These are phyloP conservation scores for Cyanoramphus novaezelandiae DNA, from an alignment of 2,113 vertebrate genomes.

Conservation along the genomic window DNA sequence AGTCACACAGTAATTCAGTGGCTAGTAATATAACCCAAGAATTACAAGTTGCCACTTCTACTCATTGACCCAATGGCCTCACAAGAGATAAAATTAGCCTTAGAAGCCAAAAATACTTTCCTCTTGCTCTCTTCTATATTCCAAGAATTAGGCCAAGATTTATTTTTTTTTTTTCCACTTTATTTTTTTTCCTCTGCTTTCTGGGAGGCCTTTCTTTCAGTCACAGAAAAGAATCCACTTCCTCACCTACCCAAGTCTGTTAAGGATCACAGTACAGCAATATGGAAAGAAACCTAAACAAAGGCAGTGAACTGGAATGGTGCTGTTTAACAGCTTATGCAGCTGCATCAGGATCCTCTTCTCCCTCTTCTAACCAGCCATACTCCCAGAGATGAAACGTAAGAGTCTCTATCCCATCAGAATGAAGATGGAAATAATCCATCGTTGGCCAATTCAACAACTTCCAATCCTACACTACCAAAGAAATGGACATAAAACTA, in stretches of 20 bases:
- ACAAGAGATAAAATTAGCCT: neutral
- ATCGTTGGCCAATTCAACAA: neutral
- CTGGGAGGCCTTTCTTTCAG: neutral
- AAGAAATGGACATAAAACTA: neutral
- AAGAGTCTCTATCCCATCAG: neutral
- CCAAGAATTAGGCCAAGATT: neutral
- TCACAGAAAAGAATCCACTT: neutral
- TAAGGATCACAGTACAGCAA: neutral
- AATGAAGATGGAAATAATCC: neutral
- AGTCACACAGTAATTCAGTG: slow-evolving; percentile 44
- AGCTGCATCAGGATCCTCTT: neutral
- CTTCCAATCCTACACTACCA: neutral
- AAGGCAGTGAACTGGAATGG: neutral
- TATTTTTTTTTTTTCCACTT: neutral
- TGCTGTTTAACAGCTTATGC: neutral
- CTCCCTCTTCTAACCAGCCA: neutral
- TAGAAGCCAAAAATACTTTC: slow-evolving; percentile 2
- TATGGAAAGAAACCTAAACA: neutral
- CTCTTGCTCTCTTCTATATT: neutral
- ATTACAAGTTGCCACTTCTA: slow-evolving; percentile 12
- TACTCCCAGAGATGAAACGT: neutral
- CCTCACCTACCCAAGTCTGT: neutral
- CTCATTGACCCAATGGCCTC: slow-evolving; percentile 17
- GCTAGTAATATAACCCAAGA: slow-evolving; percentile 36
- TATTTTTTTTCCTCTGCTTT: neutral